Percentiles rank a stretch among this genome's conserved stretches.
These are phyloP conservation scores for Noctua janthe DNA, from an alignment of 2,888 invertebrate genomes.

Conservation along the genomic window DNA sequence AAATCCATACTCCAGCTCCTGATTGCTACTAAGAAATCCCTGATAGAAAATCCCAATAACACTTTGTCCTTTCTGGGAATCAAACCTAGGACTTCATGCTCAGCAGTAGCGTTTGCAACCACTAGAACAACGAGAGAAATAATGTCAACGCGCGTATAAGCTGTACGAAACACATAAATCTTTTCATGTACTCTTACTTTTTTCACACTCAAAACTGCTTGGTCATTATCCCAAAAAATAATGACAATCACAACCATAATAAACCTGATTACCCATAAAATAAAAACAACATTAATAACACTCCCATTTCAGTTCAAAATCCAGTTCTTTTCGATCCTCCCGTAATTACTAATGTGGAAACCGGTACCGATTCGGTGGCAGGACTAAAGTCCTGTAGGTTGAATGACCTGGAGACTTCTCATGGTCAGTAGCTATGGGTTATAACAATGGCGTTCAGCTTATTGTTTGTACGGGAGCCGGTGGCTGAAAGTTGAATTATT, in stretches of 20 bases:
- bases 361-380: conserved; percentile 65
- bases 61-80: not conserved
- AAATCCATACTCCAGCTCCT: not conserved
- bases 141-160: not conserved
- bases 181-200: not conserved
- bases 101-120: not conserved
- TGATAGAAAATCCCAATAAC: not conserved
- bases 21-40: not conserved
- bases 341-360: conserved; percentile 60
- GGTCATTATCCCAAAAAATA: not conserved
- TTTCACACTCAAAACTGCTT: not conserved
- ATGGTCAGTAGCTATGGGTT: conserved; percentile 62
- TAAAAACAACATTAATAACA: conserved; percentile 25
- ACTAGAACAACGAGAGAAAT: not conserved
- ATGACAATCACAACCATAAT: not conserved
- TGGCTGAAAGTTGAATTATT: conserved; percentile 31
- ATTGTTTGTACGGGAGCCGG: conserved; percentile 54
- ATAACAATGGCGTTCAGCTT: conserved; percentile 64
- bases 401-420: conserved; percentile 72
- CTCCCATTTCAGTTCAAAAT: conserved; percentile 18
- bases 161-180: not conserved
- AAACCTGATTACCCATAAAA: not conserved
- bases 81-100: not conserved
- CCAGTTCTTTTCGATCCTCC: conserved; percentile 25
- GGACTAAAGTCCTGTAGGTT: conserved; percentile 74